These are phyloP conservation scores for Sicus ferrugineus DNA, from an alignment of 2,888 invertebrate genomes.

Conservation along the genomic window DNA sequence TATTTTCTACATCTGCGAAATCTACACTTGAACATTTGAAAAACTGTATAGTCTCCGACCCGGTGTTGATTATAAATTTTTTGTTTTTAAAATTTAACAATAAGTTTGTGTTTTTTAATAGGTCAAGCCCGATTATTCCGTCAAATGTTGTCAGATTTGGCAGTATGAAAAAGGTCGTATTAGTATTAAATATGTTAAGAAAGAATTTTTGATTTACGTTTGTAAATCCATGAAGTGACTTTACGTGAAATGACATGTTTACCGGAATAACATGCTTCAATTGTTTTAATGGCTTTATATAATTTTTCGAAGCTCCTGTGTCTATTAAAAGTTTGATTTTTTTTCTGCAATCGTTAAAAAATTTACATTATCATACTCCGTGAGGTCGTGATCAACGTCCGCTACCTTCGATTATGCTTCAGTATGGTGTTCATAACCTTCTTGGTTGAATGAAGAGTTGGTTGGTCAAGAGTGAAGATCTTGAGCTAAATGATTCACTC, in stretches of 20 bases:
- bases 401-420: not conserved
- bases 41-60: slow-evolving; percentile 38
- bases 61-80: slow-evolving; percentile 30
- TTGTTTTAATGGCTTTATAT: slow-evolving; percentile 27
- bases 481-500: slow-evolving; percentile 35
- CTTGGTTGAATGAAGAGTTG: not conserved
- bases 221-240: slow-evolving; percentile 33
- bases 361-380: slow-evolving; percentile 13
- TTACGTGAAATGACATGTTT: slow-evolving; percentile 24
- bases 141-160: slow-evolving; percentile 38
- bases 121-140: slow-evolving; percentile 41
- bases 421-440: not conserved
- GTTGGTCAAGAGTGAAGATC: too few relatives aligned
- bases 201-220: slow-evolving; percentile 37
- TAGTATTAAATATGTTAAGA: slow-evolving; percentile 35
- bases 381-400: slow-evolving; percentile 1
- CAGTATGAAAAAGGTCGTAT: slow-evolving; percentile 38
- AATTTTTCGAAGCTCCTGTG: slow-evolving; percentile 31
- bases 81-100: slow-evolving; percentile 36
- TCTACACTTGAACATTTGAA: slow-evolving; percentile 39
- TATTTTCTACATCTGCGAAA: slow-evolving; percentile 37
- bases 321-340: slow-evolving; percentile 29
- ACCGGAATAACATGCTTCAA: slow-evolving; percentile 20
- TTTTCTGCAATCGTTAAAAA: slow-evolving; percentile 33
- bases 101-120: slow-evolving; percentile 39